Evolutionary conservation across 2,888 invertebrate species (phyloP).

Genomic region (Drosophila leonis): DNA sequence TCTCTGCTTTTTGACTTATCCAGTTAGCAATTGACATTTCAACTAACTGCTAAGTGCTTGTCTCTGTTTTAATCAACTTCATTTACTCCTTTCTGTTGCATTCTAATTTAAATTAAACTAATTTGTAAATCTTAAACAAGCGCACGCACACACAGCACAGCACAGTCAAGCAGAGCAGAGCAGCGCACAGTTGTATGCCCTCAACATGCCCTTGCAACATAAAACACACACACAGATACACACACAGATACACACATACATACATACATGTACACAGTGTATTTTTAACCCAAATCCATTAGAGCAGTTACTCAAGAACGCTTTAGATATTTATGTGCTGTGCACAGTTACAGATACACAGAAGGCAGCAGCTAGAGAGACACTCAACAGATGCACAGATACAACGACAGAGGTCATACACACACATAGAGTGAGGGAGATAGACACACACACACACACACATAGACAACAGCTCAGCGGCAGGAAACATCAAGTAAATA

Average conservation of each 20-base stretch:
- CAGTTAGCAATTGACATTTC: conserved; percentile 61
- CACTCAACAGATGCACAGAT: conserved; percentile 36
- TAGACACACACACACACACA: conserved; percentile 6
- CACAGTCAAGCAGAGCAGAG: neutral
- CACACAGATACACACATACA: conserved; percentile 12
- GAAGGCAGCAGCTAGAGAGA: conserved; percentile 18
- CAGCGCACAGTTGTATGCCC: conserved; percentile 60
- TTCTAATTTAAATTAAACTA: conserved; percentile 79
- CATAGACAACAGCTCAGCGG: conserved; percentile 38
- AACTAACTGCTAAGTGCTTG: conserved; percentile 66
- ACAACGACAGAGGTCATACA: conserved; percentile 21
- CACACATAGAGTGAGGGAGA: neutral
- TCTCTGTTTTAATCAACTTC: conserved; percentile 14
- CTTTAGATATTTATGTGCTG: conserved; percentile 79
- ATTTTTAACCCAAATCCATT: conserved; percentile 82
- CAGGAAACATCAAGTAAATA: conserved; percentile 75
- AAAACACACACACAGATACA: conserved; percentile 20
- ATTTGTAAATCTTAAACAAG: conserved; percentile 74
- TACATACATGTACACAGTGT: conserved; percentile 36
- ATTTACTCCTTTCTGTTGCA: conserved; percentile 40
- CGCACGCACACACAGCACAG: conserved; percentile 10
- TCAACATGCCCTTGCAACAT: conserved; percentile 70
- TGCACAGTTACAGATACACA: conserved; percentile 46
- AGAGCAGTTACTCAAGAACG: conserved; percentile 81
- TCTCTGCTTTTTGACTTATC: conserved; percentile 4